Evolutionary conservation across 2,888 invertebrate genomes (phyloP), one percentile per base, ranked within the genome.

Genomic region (Chorisops tibialis): DNA sequence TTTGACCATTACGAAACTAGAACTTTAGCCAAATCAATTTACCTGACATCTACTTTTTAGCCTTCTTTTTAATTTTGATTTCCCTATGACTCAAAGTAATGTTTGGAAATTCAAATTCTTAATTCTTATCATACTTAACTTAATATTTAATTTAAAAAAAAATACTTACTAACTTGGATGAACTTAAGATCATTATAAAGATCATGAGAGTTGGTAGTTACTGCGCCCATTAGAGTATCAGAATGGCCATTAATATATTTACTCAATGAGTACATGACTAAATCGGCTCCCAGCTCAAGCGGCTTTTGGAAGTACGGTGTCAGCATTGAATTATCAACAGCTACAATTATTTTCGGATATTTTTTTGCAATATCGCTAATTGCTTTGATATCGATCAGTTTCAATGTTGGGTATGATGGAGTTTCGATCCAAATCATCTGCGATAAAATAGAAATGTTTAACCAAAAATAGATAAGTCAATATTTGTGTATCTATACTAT

Each of bases 221-320:
- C 85, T 14, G 92, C 89, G 2, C 98, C 98, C 98, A 99, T 98
- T 4, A 98, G 87, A 21, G 96, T 91, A 79, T 99, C 98, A 0
- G 93, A 88, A 79, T 99, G 98, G 0, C 98, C 98, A 78, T 99
- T 99, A 87, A 99, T 92, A 75, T 97, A 99, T 79, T 99, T 99
- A 0, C 96, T 96, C 59, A 96, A 73, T 0, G 98, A 98, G 78
- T 98, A 96, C 69, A 93, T 80, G 2, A 88, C 89, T 59, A 97
- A 80, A 76, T 99, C 96, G 1, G 93, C 96, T 1, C 97, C 98
- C 37, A 96, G 81, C 19, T 87, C 86, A 59, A 99, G 77, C 1
- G 98, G 98, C 63, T 88, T 83, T 87, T 97, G 94, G 67, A 93
- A 88, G 73, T 93, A 95, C 1, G 93, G 84, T 1, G 95, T 90